These are phyloP conservation scores for Peromyscus leucopus DNA, from an alignment of 2,113 vertebrate species.

Conservation along the genomic window DNA sequence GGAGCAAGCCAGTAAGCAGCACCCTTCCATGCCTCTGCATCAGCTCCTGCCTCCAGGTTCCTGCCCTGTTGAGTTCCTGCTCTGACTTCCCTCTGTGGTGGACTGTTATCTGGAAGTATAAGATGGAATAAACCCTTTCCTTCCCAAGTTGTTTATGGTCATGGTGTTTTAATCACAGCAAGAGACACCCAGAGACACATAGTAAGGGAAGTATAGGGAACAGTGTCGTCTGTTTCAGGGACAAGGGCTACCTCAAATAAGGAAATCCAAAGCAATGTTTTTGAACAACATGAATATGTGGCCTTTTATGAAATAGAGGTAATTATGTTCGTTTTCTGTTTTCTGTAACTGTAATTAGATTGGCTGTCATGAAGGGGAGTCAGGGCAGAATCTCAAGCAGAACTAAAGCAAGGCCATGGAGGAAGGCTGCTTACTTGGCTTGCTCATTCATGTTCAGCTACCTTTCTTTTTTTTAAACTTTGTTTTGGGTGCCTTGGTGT, in stretches of 20 bases:
- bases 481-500: too few species aligned
- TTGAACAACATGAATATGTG: neutral
- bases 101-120: neutral
- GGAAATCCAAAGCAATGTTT: neutral
- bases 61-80: neutral
- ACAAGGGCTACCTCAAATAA: neutral
- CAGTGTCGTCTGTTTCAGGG: fast-evolving
- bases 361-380: too few species aligned
- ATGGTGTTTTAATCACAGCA: neutral
- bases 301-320: neutral
- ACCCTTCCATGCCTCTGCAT: neutral
- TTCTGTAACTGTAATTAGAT: neutral
- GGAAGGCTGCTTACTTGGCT: neutral
- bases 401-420: neutral
- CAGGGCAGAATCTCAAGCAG: neutral
- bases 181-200: neutral
- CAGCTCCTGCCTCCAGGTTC: neutral
- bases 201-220: too few species aligned
- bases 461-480: neutral
- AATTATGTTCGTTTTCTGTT: neutral
- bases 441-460: neutral
- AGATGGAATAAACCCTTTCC: neutral
- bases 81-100: neutral
- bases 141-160: neutral
- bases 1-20: neutral